Conservation (phyloP, 2,888 invertebrate species). For the Acleris holmiana region DNA sequence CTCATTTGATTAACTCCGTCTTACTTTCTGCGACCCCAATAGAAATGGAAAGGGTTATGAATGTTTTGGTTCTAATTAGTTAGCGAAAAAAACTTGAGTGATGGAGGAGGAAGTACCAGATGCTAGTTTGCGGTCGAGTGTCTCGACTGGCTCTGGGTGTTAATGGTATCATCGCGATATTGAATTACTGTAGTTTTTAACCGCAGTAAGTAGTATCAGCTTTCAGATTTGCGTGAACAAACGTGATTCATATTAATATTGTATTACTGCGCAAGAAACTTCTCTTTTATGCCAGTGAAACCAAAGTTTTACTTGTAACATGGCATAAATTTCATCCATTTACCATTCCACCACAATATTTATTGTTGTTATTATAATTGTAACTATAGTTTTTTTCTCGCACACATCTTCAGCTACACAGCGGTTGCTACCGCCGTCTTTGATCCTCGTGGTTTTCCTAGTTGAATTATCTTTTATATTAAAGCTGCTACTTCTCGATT, state of each 20-base stretch:
- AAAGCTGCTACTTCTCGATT: slow-evolving; percentile 15
- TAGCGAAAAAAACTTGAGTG: slow-evolving; percentile 8
- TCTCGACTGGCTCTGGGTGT: slow-evolving; percentile 21
- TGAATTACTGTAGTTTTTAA: slow-evolving; percentile 21
- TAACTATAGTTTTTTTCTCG: too few relatives aligned
- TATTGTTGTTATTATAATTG: too few relatives aligned
- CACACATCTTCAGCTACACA: background rate
- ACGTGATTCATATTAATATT: slow-evolving; percentile 13
- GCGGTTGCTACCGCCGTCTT: background rate
- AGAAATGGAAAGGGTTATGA: slow-evolving; percentile 35
- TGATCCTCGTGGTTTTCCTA: too few relatives aligned
- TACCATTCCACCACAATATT: too few relatives aligned
- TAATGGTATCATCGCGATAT: slow-evolving; percentile 30
- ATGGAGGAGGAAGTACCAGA: slow-evolving; percentile 19
- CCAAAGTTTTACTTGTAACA: too few relatives aligned
- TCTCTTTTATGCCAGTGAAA: background rate
- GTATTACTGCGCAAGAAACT: slow-evolving; percentile 7
- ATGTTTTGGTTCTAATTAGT: slow-evolving; percentile 33
- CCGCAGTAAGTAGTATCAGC: slow-evolving; percentile 26
- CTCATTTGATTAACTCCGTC: slow-evolving; percentile 31
- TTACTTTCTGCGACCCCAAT: slow-evolving; percentile 31
- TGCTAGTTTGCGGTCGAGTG: slow-evolving; percentile 21
- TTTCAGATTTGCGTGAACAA: slow-evolving; percentile 22
- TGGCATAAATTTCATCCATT: too few relatives aligned
- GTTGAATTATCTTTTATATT: background rate